Evolutionary conservation across 2,888 invertebrate genomes (phyloP).

Genomic region (Microplitis deprimator): DNA sequence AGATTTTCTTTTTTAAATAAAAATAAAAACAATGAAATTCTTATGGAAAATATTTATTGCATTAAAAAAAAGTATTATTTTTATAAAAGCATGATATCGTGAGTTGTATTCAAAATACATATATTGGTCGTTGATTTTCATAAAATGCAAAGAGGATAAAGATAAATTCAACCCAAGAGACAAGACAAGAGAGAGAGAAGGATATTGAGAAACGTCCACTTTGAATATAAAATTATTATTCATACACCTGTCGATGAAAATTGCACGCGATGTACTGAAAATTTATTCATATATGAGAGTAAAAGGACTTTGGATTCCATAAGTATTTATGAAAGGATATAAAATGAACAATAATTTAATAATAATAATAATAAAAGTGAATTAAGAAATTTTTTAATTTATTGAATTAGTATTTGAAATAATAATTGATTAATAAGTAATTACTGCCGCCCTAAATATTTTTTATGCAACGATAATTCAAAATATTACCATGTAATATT

Average conservation of each 20-base stretch:
- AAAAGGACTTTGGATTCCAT: background rate
- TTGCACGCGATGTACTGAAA: constrained; percentile 22
- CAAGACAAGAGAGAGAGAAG: constrained; percentile 5
- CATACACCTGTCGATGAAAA: constrained; percentile 39
- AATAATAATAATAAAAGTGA: background rate
- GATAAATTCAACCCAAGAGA: constrained; percentile 18
- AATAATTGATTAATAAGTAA: background rate
- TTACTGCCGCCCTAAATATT: background rate
- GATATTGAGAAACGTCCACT: constrained; percentile 18
- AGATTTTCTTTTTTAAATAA: background rate
- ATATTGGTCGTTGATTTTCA: constrained; percentile 37
- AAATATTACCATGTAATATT: background rate
- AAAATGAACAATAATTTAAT: background rate
- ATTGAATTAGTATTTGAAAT: no score
- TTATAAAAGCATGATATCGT: background rate
- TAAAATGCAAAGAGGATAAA: constrained; percentile 32
- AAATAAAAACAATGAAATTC: constrained; percentile 5
- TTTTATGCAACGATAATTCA: background rate
- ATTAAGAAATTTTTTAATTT: background rate
- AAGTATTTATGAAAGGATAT: background rate
- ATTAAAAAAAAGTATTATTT: background rate
- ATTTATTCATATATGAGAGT: constrained; percentile 16
- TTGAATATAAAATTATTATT: constrained; percentile 41
- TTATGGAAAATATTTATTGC: background rate
- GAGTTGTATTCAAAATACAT: background rate